Evolutionary conservation across 2,113 vertebrate genomes (phyloP).

Genomic region (Procapra przewalskii): DNA sequence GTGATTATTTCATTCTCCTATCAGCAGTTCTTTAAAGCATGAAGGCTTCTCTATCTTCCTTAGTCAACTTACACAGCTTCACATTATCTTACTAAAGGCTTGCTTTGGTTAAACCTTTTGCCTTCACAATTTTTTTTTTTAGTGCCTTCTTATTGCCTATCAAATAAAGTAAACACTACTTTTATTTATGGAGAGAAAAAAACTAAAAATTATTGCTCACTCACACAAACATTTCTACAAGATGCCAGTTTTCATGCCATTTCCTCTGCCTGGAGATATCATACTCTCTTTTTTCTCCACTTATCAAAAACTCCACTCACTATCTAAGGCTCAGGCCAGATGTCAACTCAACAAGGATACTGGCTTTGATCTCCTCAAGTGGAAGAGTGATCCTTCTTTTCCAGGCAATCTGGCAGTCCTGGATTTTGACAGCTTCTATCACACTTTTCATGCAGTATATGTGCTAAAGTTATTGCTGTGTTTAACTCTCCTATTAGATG

Average conservation of each 20-base stretch:
- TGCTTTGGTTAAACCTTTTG: not conserved
- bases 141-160: not conserved
- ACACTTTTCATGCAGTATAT: not conserved
- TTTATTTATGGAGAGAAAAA: not conserved
- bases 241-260: not conserved
- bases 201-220: not conserved
- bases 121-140: not conserved
- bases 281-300: not conserved
- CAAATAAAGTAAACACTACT: not conserved
- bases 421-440: not conserved
- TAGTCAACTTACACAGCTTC: not conserved
- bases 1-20: not conserved
- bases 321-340: not conserved
- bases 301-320: not conserved
- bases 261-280: not conserved
- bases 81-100: not conserved
- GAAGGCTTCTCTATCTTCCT: not conserved
- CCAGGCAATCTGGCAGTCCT: not conserved
- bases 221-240: not conserved
- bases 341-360: not conserved
- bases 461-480: not conserved
- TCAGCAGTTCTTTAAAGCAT: not conserved
- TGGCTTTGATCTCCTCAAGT: conserved; percentile 1
- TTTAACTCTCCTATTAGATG: not conserved
- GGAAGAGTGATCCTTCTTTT: not conserved